Percentiles rank a stretch among this genome's conserved stretches.
These are phyloP conservation scores for Centropus unirufus DNA, from an alignment of 2,113 vertebrate genomes.

Conservation along the genomic window DNA sequence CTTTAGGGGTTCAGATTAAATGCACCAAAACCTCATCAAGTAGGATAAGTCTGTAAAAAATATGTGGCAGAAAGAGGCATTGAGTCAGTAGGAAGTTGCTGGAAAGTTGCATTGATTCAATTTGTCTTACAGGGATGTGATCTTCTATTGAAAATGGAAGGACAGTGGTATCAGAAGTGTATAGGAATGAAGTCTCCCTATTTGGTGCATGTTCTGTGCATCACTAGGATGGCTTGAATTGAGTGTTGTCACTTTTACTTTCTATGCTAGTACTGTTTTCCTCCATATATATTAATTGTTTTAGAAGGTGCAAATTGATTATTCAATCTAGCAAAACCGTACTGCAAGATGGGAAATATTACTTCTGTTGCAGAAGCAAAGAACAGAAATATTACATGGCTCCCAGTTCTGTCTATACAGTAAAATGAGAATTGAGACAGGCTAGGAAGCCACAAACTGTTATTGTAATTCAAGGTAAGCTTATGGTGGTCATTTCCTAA, in stretches of 20 bases:
- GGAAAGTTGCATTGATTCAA: neutral
- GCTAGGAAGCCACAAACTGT: neutral
- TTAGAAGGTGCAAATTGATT: neutral
- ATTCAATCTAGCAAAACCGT: neutral
- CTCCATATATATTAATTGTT: neutral
- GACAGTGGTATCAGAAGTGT: neutral
- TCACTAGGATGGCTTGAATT: neutral
- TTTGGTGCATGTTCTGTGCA: neutral
- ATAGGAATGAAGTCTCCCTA: neutral
- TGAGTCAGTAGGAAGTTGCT: neutral
- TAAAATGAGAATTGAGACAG: neutral
- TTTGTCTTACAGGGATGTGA: neutral
- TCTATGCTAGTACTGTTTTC: neutral
- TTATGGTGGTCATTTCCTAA: slow-evolving; percentile 8
- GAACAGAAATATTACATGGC: slow-evolving; percentile 9
- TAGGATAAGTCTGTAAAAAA: neutral
- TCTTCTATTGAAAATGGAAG: neutral
- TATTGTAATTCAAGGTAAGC: slow-evolving; percentile 1
- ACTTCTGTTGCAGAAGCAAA: slow-evolving; percentile 19
- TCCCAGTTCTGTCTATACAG: neutral
- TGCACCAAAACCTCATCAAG: neutral
- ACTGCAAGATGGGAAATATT: neutral
- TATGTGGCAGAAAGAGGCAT: neutral
- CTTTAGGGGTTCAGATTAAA: neutral
- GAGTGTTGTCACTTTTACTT: neutral